Evolutionary conservation across 2,888 invertebrate species (phyloP).

Genomic region (Lagria hirta): DNA sequence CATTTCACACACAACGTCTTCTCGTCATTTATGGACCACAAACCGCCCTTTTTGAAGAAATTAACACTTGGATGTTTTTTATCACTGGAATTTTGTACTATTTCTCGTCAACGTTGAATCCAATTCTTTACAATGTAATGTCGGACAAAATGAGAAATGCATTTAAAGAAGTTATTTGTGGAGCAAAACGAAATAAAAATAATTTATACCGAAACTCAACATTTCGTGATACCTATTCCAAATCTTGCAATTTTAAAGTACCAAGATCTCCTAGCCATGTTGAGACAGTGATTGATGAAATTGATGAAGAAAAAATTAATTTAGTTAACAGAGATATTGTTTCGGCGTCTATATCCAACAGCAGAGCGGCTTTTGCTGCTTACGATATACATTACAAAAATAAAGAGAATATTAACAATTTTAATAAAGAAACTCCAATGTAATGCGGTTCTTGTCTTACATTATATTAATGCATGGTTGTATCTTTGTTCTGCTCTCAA

Average conservation of each 20-base stretch:
- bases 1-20: constrained; percentile 90
- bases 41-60: constrained; percentile 62
- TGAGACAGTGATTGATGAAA: constrained; percentile 15
- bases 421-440: constrained; percentile 22
- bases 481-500: too few relatives aligned
- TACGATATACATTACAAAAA: constrained; percentile 21
- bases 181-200: constrained; percentile 55
- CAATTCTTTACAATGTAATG: constrained; percentile 86
- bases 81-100: constrained; percentile 82
- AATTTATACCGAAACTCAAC: constrained; percentile 62
- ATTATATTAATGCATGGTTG: too few relatives aligned
- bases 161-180: constrained; percentile 73
- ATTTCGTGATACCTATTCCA: constrained; percentile 57
- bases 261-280: constrained; percentile 14
- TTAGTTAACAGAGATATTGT: constrained; percentile 22
- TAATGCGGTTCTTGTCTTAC: too few relatives aligned
- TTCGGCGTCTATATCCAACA: constrained; percentile 12
- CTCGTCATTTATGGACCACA: constrained; percentile 75
- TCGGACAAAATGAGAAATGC: constrained; percentile 72
- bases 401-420: constrained; percentile 6
- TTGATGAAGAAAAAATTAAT: constrained; percentile 18
- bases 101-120: constrained; percentile 77
- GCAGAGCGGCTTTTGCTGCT: constrained; percentile 14
- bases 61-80: constrained; percentile 79
- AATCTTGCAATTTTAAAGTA: constrained; percentile 35